Conservation (phyloP, 2,797 vertebrate species). For the Cynodonichthys magdalenae region DNA sequence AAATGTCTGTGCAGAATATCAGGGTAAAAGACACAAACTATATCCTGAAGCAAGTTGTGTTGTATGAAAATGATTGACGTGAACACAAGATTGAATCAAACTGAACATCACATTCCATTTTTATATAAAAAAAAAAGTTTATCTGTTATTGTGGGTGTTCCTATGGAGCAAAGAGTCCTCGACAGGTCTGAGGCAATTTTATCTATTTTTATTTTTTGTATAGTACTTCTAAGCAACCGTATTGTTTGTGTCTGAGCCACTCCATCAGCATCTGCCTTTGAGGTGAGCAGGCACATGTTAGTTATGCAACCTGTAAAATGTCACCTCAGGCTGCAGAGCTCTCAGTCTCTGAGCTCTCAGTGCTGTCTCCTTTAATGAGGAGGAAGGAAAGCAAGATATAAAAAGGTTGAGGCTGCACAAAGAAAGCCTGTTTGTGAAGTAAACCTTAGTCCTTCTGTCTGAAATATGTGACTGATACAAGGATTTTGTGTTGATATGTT, state of each 20-base stretch:
- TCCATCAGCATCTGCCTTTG: slow-evolving; percentile 12
- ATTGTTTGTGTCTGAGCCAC: background rate
- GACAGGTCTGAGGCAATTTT: background rate
- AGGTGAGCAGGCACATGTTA: slow-evolving; percentile 10
- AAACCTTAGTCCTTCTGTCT: background rate
- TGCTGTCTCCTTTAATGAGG: slow-evolving; percentile 29
- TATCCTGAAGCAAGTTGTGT: background rate
- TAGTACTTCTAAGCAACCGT: background rate
- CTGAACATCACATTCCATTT: background rate
- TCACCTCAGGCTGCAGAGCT: slow-evolving; percentile 11
- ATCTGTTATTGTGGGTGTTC: background rate
- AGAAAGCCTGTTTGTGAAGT: background rate
- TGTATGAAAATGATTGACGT: background rate
- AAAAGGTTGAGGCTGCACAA: background rate
- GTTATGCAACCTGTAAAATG: slow-evolving; percentile 34
- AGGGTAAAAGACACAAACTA: background rate
- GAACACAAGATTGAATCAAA: background rate
- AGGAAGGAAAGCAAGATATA: slow-evolving; percentile 48
- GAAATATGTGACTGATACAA: background rate
- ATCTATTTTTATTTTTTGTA: background rate
- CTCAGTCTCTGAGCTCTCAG: slow-evolving; percentile 1
- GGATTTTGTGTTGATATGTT: background rate
- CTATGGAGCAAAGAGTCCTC: background rate
- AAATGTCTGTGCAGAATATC: slow-evolving; percentile 1
- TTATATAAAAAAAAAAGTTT: background rate